Percentiles rank a stretch among this genome's conserved stretches.
Conservation (phyloP, 1,140 invertebrate genomes). For the Panagrolaimus sp. region DNA sequence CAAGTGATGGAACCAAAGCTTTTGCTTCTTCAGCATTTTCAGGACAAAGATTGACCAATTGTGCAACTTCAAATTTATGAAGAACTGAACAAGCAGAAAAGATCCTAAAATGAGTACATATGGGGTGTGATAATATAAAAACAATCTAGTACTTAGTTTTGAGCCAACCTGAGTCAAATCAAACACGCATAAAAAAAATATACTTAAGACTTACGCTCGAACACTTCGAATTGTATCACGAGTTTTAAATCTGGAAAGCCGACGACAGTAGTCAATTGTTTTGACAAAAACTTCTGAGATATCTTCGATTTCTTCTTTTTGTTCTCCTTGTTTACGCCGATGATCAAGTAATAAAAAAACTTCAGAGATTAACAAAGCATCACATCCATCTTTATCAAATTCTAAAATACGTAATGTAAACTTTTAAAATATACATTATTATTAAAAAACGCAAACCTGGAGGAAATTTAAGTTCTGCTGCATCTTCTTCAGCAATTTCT, state of each 20-base stretch:
- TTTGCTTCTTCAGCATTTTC: conserved; percentile 68
- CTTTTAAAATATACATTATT: too few species aligned
- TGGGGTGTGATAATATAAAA: neutral
- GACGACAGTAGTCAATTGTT: conserved; percentile 87
- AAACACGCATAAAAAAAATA: neutral
- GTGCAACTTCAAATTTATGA: conserved; percentile 96
- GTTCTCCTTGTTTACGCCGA: conserved; percentile 92
- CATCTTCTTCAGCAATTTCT: conserved; percentile 51
- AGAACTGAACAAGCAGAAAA: conserved; percentile 80
- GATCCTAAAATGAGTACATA: conserved; percentile 65
- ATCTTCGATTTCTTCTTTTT: conserved; percentile 74
- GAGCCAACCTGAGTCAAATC: too few species aligned
- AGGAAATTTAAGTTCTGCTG: conserved; percentile 56
- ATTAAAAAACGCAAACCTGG: conserved; percentile 43
- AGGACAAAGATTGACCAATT: conserved; percentile 91
- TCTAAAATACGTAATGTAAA: conserved; percentile 32
- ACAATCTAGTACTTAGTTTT: too few species aligned
- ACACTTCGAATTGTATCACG: conserved; percentile 93
- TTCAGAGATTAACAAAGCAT: conserved; percentile 93
- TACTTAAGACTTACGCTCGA: conserved; percentile 62
- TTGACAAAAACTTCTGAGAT: conserved; percentile 97
- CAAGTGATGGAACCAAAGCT: conserved; percentile 49
- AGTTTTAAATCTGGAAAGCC: conserved; percentile 88
- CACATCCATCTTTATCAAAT: conserved; percentile 61
- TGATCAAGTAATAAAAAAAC: conserved; percentile 95